These are phyloP conservation scores for Resseliella maxima DNA, from an alignment of 2,888 invertebrate species.

Conservation along the genomic window DNA sequence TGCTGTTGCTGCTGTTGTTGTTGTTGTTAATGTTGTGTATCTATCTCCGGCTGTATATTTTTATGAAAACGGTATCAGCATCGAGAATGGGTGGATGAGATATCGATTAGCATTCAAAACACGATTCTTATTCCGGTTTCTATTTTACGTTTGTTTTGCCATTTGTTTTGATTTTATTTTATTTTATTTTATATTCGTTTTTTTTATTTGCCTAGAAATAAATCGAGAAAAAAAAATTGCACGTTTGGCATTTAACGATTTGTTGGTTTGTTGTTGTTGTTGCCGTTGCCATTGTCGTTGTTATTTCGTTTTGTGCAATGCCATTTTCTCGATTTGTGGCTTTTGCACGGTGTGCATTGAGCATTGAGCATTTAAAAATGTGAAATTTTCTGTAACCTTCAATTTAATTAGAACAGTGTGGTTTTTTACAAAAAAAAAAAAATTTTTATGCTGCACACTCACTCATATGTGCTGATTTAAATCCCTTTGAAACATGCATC, in stretches of 20 bases:
- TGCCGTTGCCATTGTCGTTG: background rate
- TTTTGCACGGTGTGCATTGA: background rate
- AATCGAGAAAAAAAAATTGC: slow-evolving; percentile 14
- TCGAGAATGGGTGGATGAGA: background rate
- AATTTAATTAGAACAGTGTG: slow-evolving; percentile 15
- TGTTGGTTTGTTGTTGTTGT: background rate
- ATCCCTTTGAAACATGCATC: slow-evolving; percentile 36
- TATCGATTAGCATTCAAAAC: slow-evolving; percentile 42
- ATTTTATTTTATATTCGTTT: background rate
- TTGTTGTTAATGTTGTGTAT: background rate
- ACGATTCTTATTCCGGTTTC: slow-evolving; percentile 35
- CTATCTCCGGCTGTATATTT: background rate
- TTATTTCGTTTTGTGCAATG: background rate
- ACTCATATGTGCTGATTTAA: slow-evolving; percentile 22
- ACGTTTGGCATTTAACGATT: slow-evolving; percentile 45
- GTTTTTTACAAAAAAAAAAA: background rate
- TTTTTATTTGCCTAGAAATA: slow-evolving; percentile 45
- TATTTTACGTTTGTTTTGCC: slow-evolving; percentile 29
- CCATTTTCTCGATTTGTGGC: background rate
- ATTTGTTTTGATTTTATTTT: slow-evolving; percentile 47
- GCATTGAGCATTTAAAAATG: background rate
- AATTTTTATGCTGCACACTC: background rate
- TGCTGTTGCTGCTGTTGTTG: background rate
- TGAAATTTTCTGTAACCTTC: slow-evolving; percentile 11
- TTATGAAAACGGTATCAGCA: slow-evolving; percentile 16